A percentile compares a stretch with the other conserved stretches of the same genome.
Conservation (phyloP, 2,888 invertebrate species). For the Deladenus siricidicola region DNA sequence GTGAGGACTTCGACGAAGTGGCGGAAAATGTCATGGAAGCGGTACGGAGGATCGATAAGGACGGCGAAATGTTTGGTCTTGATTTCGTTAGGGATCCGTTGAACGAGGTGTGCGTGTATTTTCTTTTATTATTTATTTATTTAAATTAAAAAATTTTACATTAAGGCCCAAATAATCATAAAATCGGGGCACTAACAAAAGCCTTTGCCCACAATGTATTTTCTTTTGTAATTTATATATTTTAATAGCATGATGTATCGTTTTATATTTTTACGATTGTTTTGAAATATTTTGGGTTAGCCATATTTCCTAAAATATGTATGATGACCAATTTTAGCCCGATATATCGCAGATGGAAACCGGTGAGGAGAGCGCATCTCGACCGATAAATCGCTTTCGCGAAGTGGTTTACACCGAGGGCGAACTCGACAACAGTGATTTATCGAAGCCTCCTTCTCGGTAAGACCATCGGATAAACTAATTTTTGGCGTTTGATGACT, state of each 20-base stretch:
- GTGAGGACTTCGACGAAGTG: constrained; percentile 3
- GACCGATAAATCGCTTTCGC: constrained; percentile 29
- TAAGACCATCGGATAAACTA: no score
- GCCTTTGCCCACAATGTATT: no score
- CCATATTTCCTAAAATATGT: not conserved
- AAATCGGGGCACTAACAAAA: no score
- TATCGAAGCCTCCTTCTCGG: constrained; percentile 37
- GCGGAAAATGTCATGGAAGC: constrained; percentile 1
- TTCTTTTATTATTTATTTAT: no score
- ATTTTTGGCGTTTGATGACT: no score
- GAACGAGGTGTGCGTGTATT: constrained; percentile 9
- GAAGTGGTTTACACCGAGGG: constrained; percentile 41
- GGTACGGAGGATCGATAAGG: constrained; percentile 14
- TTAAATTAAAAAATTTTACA: not conserved
- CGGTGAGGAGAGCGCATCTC: constrained; percentile 17
- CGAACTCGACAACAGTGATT: constrained; percentile 37
- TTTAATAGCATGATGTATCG: no score
- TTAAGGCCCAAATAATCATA: no score
- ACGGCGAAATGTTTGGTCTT: not conserved
- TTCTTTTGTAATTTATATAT: no score
- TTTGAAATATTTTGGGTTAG: no score
- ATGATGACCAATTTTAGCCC: constrained; percentile 5
- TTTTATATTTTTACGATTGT: no score
- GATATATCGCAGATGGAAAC: constrained; percentile 20
- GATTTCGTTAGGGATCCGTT: constrained; percentile 12